Evolutionary conservation across 2,113 vertebrate species (phyloP).

Genomic region (Rhea pennata): DNA sequence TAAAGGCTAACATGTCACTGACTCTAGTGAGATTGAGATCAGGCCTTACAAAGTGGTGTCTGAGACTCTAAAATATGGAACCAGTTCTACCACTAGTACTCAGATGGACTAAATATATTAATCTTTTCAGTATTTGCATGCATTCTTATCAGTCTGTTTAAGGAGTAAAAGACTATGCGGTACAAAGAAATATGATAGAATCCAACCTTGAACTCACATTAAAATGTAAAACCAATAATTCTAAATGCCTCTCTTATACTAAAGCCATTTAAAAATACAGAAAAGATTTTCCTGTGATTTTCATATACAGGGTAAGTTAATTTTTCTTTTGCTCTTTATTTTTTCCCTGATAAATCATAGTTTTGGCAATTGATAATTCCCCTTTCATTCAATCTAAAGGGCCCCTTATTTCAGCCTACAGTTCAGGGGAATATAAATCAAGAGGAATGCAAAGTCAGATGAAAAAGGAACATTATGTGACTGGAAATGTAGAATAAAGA

Average conservation of each 20-base stretch:
- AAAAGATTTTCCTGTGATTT: neutral
- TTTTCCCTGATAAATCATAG: conserved; percentile 9
- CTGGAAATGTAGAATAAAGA: conserved; percentile 38
- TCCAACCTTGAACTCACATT: neutral
- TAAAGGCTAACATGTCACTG: neutral
- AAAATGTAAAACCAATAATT: neutral
- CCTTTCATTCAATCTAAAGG: conserved; percentile 52
- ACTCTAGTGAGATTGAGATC: neutral
- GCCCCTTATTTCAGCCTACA: conserved; percentile 20
- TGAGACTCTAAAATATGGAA: neutral
- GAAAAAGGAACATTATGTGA: conserved; percentile 51
- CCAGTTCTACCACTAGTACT: neutral
- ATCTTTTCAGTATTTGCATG: neutral
- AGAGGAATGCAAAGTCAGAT: conserved; percentile 30
- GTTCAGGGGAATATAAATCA: conserved; percentile 51
- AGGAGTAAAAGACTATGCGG: neutral
- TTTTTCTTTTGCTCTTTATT: neutral
- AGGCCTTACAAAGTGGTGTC: neutral
- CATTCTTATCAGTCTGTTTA: neutral
- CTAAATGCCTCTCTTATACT: neutral
- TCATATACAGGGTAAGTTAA: neutral
- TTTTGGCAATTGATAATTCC: conserved; percentile 49
- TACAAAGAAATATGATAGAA: neutral
- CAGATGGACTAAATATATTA: neutral
- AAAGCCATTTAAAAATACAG: neutral